Conservation (phyloP, 2,797 vertebrate genomes). For the Clarias pachynema region DNA sequence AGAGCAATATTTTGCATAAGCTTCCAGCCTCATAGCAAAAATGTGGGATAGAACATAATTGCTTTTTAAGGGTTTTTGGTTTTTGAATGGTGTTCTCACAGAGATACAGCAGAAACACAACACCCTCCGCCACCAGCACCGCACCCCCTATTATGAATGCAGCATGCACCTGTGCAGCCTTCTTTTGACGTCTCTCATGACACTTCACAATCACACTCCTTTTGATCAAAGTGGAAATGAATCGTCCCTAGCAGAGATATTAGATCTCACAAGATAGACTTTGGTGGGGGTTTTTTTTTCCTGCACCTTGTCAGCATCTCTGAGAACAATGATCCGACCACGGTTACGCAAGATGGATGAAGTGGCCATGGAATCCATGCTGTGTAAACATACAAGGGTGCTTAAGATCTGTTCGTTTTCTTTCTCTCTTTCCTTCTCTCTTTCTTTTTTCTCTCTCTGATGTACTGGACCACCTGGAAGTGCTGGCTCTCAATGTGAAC, state of each 20-base stretch:
- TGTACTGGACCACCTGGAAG: conserved; percentile 59
- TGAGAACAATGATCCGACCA: conserved; percentile 40
- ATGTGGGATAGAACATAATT: conserved; percentile 68
- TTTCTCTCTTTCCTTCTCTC: not conserved
- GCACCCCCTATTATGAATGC: conserved; percentile 29
- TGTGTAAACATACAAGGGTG: conserved; percentile 41
- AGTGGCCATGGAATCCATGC: conserved; percentile 18
- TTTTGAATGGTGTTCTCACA: conserved; percentile 48
- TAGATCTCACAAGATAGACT: conserved; percentile 48
- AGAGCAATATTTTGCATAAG: conserved; percentile 49
- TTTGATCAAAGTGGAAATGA: conserved; percentile 57
- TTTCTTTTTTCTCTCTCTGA: conserved; percentile 29
- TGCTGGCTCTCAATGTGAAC: conserved; percentile 52
- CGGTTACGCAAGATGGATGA: conserved; percentile 36
- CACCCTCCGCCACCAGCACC: conserved; percentile 53
- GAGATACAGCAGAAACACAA: conserved; percentile 63
- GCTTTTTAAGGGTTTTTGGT: conserved; percentile 62
- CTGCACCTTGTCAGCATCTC: conserved; percentile 20
- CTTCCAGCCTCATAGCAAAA: conserved; percentile 39
- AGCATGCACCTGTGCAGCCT: conserved; percentile 56
- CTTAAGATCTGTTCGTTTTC: conserved; percentile 26
- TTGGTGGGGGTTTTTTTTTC: not conserved
- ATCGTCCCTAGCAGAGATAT: conserved; percentile 51
- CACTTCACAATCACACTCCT: conserved; percentile 51
- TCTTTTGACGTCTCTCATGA: conserved; percentile 53